phyloP scores from a whole-genome alignment of 30 jellyfish, hydroid and myxozoan species.

The Thelohanellus kitauei region DNA sequence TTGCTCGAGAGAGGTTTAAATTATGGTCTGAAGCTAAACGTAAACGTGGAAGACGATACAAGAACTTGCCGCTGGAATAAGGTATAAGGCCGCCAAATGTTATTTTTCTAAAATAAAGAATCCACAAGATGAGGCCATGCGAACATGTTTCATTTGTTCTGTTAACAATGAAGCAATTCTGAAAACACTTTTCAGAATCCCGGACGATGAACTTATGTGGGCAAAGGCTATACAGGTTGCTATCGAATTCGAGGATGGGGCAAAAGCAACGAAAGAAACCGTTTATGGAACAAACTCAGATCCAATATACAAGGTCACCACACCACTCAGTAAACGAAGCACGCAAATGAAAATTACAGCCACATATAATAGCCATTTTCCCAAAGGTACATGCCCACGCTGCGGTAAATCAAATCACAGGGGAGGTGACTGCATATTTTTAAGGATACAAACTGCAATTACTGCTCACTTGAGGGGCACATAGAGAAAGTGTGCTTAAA shows the following conservation, averaged over 20 bases:
- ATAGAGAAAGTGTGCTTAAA: too few relatives aligned
- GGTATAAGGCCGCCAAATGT: slow-evolving; percentile 16
- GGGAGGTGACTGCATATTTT: background rate
- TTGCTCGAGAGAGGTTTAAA: slow-evolving; percentile 12
- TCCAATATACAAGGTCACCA: too few relatives aligned
- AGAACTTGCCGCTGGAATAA: slow-evolving; percentile 6
- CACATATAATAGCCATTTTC: too few relatives aligned
- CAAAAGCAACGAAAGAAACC: slow-evolving; percentile 9
- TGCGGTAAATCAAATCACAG: slow-evolving; percentile 3
- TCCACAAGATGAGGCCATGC: slow-evolving; percentile 15
- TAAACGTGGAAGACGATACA: slow-evolving; percentile 15
- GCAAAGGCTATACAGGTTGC: slow-evolving; percentile 4
- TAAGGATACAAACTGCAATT: slow-evolving; percentile 2
- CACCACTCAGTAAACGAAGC: background rate
- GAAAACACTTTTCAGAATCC: slow-evolving; percentile 3
- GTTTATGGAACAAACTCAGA: slow-evolving; percentile 4
- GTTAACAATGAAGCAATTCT: slow-evolving; percentile 12
- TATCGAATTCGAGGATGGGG: slow-evolving; percentile 6
- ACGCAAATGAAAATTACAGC: slow-evolving; percentile 1
- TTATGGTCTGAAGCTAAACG: slow-evolving; percentile 6
- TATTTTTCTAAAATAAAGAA: slow-evolving; percentile 5
- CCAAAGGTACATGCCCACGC: slow-evolving; percentile 1
- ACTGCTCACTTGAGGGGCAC: too few relatives aligned
- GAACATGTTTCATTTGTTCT: slow-evolving; percentile 11
- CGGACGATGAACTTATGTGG: slow-evolving; percentile 5